phyloP scores from a whole-genome alignment of 2,888 invertebrate species.

The Eristalinus sepulchralis region DNA sequence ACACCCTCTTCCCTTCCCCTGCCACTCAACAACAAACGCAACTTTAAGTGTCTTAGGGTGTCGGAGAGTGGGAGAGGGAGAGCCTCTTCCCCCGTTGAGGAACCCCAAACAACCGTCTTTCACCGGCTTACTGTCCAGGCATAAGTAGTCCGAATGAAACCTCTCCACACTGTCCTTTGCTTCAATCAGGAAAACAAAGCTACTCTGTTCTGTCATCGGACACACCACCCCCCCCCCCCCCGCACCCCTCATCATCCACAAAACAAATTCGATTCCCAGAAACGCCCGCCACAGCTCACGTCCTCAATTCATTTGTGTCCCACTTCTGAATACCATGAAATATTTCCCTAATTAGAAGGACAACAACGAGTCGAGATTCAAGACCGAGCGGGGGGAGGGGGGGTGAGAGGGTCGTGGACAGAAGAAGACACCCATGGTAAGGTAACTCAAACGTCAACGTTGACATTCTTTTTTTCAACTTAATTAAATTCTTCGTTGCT shows the following conservation, averaged over 20 bases:
- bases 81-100: not conserved
- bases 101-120: not conserved
- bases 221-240: not conserved
- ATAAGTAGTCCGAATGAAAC: not conserved
- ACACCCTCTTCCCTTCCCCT: too few species aligned
- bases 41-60: too few species aligned
- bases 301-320: not conserved
- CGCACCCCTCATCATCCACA: too few species aligned
- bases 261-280: not conserved
- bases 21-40: too few species aligned
- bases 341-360: not conserved
- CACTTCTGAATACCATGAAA: not conserved
- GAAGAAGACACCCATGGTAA: not conserved
- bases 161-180: not conserved
- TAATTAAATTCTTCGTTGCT: conserved; percentile 11
- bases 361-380: not conserved
- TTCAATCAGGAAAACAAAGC: not conserved
- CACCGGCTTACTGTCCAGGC: not conserved
- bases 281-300: not conserved
- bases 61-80: too few species aligned
- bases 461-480: conserved; percentile 1
- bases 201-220: not conserved
- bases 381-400: not conserved
- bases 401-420: not conserved
- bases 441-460: not conserved